These are phyloP conservation scores for Hemicrepidius hirtus DNA, from an alignment of 2,888 invertebrate genomes.

Conservation along the genomic window DNA sequence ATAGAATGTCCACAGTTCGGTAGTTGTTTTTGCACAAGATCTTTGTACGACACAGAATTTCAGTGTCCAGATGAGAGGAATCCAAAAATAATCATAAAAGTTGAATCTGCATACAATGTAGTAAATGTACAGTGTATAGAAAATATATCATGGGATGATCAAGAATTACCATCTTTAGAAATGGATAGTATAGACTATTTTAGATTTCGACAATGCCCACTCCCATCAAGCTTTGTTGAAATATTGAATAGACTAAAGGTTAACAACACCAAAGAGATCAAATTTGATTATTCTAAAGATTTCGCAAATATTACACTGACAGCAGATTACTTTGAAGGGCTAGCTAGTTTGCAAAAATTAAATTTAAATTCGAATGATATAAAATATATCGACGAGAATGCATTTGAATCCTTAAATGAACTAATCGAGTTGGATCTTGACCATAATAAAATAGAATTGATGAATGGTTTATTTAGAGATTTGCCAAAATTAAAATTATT, in stretches of 20 bases:
- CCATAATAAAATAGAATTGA: conserved; percentile 74
- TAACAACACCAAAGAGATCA: conserved; percentile 56
- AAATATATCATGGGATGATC: conserved; percentile 65
- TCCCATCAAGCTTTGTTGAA: conserved; percentile 72
- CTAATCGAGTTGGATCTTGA: conserved; percentile 80
- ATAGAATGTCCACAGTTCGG: neutral
- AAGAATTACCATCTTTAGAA: conserved; percentile 73
- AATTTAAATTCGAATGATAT: conserved; percentile 44
- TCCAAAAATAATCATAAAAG: too few relatives aligned
- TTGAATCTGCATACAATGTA: neutral
- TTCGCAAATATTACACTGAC: conserved; percentile 43
- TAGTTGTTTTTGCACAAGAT: too few relatives aligned
- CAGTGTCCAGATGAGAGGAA: too few relatives aligned
- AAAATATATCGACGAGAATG: conserved; percentile 45
- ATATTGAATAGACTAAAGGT: conserved; percentile 72
- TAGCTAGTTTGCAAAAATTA: conserved; percentile 44
- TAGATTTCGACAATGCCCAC: conserved; percentile 75
- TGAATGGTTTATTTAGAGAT: conserved; percentile 59
- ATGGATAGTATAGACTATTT: conserved; percentile 71
- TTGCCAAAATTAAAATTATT: conserved; percentile 70
- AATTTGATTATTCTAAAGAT: conserved; percentile 37
- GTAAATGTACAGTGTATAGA: too few relatives aligned
- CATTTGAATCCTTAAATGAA: conserved; percentile 75
- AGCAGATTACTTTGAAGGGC: conserved; percentile 47
- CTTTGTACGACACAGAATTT: too few relatives aligned